These are phyloP conservation scores for human (Homo sapiens) DNA, from an alignment of 2,113 vertebrate genomes.

Conservation along the genomic window DNA sequence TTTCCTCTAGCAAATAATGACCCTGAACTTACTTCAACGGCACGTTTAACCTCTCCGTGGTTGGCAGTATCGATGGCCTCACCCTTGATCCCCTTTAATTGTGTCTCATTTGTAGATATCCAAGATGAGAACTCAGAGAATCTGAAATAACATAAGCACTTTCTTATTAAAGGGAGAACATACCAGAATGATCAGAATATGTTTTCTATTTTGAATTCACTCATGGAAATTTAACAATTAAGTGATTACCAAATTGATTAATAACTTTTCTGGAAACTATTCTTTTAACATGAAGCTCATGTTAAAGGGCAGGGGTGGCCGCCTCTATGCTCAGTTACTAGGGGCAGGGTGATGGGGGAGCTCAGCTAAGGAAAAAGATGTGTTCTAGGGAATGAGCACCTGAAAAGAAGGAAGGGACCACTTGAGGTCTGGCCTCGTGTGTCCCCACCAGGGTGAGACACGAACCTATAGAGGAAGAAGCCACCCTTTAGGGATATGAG, in stretches of 20 bases:
- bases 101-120: constrained; percentile 87
- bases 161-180: background rate
- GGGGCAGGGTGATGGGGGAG: too few relatives aligned
- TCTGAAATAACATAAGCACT: constrained; percentile 81
- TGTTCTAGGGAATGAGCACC: background rate
- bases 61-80: constrained; percentile 81
- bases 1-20: background rate
- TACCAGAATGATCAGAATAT: background rate
- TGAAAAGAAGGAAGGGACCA: background rate
- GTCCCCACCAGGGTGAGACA: background rate
- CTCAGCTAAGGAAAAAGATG: background rate
- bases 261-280: background rate
- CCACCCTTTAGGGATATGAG: fast-evolving
- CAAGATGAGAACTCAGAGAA: constrained; percentile 91
- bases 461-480: background rate
- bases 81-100: constrained; percentile 87
- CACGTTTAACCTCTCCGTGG: constrained; percentile 84
- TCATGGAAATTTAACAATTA: background rate
- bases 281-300: background rate
- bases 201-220: background rate
- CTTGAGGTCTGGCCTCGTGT: background rate
- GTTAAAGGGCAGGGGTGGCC: background rate
- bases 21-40: constrained; percentile 85
- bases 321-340: background rate
- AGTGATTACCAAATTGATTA: background rate